phyloP scores from a whole-genome alignment of 1,140 invertebrate genomes.

The Drosophila mauritiana region DNA sequence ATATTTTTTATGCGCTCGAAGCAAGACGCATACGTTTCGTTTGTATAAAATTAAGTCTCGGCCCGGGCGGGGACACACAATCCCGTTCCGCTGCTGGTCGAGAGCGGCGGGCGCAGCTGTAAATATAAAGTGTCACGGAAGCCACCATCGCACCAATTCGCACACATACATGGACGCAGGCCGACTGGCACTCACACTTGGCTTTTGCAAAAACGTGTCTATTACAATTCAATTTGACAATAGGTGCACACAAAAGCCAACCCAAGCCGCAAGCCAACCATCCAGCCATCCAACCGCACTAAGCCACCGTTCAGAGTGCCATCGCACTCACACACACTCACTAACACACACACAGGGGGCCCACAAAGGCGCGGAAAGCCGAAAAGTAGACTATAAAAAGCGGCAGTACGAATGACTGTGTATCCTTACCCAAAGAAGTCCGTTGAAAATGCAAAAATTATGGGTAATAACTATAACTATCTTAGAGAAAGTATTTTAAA shows the following conservation, averaged over 20 bases:
- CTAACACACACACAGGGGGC: slow-evolving; percentile 10
- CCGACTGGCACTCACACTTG: slow-evolving; percentile 27
- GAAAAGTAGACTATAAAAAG: slow-evolving; percentile 50
- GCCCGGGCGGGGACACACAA: slow-evolving; percentile 13
- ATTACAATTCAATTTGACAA: slow-evolving; percentile 83
- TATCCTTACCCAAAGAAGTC: background rate
- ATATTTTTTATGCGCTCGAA: slow-evolving; percentile 73
- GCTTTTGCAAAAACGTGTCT: slow-evolving; percentile 73
- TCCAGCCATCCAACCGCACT: slow-evolving; percentile 54
- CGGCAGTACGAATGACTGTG: background rate
- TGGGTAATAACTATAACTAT: no score
- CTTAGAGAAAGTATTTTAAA: background rate
- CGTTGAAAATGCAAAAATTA: background rate
- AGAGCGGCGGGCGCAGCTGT: slow-evolving; percentile 73
- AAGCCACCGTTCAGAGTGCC: slow-evolving; percentile 43
- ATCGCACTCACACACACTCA: slow-evolving; percentile 19
- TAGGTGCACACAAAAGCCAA: slow-evolving; percentile 79
- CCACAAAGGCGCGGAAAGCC: slow-evolving; percentile 29
- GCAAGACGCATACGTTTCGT: slow-evolving; percentile 74
- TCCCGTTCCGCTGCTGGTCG: slow-evolving; percentile 43
- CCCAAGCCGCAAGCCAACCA: slow-evolving; percentile 60
- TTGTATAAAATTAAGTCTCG: slow-evolving; percentile 75
- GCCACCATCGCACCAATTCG: slow-evolving; percentile 18
- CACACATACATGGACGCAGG: slow-evolving; percentile 10
- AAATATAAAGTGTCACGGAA: slow-evolving; percentile 77